Conservation (phyloP, 35 echinoderm and acorn worm species). For the Chiridota heheva region DNA sequence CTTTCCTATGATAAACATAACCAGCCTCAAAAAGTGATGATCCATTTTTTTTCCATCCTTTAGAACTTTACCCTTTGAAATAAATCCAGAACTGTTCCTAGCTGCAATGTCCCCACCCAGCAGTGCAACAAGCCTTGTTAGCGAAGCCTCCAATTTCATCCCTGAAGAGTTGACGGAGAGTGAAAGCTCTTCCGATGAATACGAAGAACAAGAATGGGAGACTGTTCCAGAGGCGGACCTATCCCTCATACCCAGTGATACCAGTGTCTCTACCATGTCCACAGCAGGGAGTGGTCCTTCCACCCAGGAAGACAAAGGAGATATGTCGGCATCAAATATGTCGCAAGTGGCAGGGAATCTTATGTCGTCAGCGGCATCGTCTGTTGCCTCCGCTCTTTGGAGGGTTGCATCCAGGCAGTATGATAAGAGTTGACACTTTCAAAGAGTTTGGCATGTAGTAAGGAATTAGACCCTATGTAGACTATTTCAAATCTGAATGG, state of each 20-base stretch:
- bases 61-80: conserved; percentile 40
- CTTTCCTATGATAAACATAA: too few relatives aligned
- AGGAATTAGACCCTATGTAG: too few relatives aligned
- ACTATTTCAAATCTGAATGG: too few relatives aligned
- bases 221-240: conserved; percentile 19
- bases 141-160: conserved; percentile 17
- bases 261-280: conserved; percentile 32
- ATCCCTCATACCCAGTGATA: conserved; percentile 36
- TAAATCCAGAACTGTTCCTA: conserved; percentile 22
- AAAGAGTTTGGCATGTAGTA: too few relatives aligned
- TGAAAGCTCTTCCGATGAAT: not conserved
- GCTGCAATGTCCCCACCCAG: conserved; percentile 33
- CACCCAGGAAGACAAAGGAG: conserved; percentile 32
- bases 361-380: conserved; percentile 27
- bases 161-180: conserved; percentile 7
- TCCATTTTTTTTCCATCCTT: too few relatives aligned
- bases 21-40: too few relatives aligned
- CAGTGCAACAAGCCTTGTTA: conserved; percentile 31
- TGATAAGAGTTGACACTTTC: conserved; percentile 43
- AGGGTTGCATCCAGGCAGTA: conserved; percentile 45
- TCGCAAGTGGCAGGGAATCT: conserved; percentile 38
- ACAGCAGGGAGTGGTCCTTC: conserved; percentile 20
- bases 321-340: conserved; percentile 28
- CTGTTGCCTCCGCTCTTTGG: conserved; percentile 46
- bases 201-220: conserved; percentile 43